These are phyloP conservation scores for Nylanderia fulva DNA, from an alignment of 1,140 invertebrate genomes.

Conservation along the genomic window DNA sequence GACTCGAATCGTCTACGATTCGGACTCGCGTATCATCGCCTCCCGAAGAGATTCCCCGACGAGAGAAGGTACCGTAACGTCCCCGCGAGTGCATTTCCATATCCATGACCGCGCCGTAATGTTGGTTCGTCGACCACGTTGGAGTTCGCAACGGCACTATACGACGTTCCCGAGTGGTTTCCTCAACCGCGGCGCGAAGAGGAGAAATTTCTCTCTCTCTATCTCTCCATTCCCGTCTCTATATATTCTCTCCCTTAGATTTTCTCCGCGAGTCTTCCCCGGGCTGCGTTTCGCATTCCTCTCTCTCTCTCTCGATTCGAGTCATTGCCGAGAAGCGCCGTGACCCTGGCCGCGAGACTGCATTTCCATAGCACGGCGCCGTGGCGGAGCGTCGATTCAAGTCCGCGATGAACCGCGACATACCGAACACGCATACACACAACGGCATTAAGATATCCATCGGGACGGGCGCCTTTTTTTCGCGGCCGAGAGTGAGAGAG, in stretches of 20 bases:
- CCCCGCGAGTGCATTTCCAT: constrained; percentile 66
- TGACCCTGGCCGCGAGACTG: constrained; percentile 53
- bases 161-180: constrained; percentile 54
- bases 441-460: constrained; percentile 67
- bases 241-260: neutral
- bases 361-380: constrained; percentile 54
- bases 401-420: constrained; percentile 58
- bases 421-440: constrained; percentile 45
- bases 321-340: constrained; percentile 53
- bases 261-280: constrained; percentile 26
- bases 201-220: neutral
- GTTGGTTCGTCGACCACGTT: constrained; percentile 52
- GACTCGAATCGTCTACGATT: constrained; percentile 25
- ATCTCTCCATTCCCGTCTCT: neutral
- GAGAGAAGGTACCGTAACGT: constrained; percentile 56
- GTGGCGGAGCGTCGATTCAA: constrained; percentile 37
- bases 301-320: constrained; percentile 56
- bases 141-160: constrained; percentile 61
- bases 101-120: constrained; percentile 54
- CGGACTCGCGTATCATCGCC: constrained; percentile 10
- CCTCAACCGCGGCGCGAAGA: constrained; percentile 14
- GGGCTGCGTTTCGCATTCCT: constrained; percentile 56
- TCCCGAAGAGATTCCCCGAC: constrained; percentile 45
- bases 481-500: constrained; percentile 25
- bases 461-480: constrained; percentile 53